Conservation (phyloP, 2,113 vertebrate genomes). For the Aplodontia rufa region DNA sequence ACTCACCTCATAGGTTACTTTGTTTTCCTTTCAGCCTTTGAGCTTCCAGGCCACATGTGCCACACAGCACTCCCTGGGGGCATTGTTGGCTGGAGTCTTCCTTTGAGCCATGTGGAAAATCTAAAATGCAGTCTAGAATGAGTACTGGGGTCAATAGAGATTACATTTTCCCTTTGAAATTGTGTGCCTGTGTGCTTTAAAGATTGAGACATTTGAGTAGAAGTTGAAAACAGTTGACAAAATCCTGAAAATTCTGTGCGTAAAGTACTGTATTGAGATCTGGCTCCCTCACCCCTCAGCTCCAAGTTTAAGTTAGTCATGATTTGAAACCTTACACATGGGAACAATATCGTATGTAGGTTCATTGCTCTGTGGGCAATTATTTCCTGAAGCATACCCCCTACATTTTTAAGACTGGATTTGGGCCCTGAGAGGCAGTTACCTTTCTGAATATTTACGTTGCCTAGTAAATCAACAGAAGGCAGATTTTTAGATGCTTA, state of each 20-base stretch:
- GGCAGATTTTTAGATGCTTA: constrained; percentile 60
- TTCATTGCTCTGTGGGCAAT: constrained; percentile 80
- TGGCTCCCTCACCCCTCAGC: background rate
- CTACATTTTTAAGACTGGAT: constrained; percentile 63
- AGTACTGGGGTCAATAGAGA: constrained; percentile 21
- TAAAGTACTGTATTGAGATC: constrained; percentile 8
- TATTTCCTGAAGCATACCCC: constrained; percentile 79
- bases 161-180: constrained; percentile 22
- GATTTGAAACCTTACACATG: constrained; percentile 71
- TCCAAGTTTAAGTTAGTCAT: constrained; percentile 64
- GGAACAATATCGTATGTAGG: constrained; percentile 63
- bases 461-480: constrained; percentile 53
- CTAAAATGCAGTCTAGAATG: background rate
- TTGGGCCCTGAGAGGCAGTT: constrained; percentile 47
- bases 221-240: background rate
- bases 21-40: constrained; percentile 80
- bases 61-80: constrained; percentile 74
- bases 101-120: constrained; percentile 76
- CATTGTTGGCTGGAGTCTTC: constrained; percentile 80
- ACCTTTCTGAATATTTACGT: constrained; percentile 15
- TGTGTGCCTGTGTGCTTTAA: constrained; percentile 2
- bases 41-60: constrained; percentile 77
- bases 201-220: background rate
- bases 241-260: background rate
- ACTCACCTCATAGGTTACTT: constrained; percentile 80